Evolutionary conservation across 37 sponge, comb jelly and placozoan species (phyloP).

Genomic region (Chondrilla cf. caribensis): DNA sequence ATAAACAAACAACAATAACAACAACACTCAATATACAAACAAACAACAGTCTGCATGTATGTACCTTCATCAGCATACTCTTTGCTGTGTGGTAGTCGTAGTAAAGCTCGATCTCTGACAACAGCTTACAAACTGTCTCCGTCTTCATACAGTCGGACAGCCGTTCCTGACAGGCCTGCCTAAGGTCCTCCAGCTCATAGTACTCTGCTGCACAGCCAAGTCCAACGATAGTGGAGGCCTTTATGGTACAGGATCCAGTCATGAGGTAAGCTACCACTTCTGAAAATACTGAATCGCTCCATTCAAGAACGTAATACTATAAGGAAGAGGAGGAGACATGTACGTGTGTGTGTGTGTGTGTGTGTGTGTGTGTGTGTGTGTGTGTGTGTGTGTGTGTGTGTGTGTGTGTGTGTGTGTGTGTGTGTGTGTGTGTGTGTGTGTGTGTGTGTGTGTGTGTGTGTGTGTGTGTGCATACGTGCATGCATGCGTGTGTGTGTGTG

Average conservation of each 20-base stretch:
- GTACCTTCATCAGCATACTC: slow-evolving; percentile 63
- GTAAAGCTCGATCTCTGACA: slow-evolving; percentile 72
- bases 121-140: slow-evolving; percentile 53
- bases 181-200: slow-evolving; percentile 73
- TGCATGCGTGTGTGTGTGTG: too few relatives aligned
- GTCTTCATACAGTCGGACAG: slow-evolving; percentile 57
- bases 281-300: slow-evolving; percentile 54
- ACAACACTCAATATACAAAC: too few relatives aligned
- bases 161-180: slow-evolving; percentile 77
- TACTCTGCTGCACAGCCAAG: slow-evolving; percentile 83
- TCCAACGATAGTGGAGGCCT: slow-evolving; percentile 62
- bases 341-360: too few relatives aligned
- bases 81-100: slow-evolving; percentile 69
- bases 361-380: too few relatives aligned
- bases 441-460: too few relatives aligned
- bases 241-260: slow-evolving; percentile 74
- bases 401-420: too few relatives aligned
- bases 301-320: neutral
- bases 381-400: too few relatives aligned
- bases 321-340: neutral
- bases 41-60: too few relatives aligned
- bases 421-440: too few relatives aligned
- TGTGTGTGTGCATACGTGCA: too few relatives aligned
- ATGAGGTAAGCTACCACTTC: slow-evolving; percentile 72
- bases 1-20: too few relatives aligned